Evolutionary conservation across 2,113 vertebrate species (phyloP).

Genomic region (Corynorhinus townsendii): DNA sequence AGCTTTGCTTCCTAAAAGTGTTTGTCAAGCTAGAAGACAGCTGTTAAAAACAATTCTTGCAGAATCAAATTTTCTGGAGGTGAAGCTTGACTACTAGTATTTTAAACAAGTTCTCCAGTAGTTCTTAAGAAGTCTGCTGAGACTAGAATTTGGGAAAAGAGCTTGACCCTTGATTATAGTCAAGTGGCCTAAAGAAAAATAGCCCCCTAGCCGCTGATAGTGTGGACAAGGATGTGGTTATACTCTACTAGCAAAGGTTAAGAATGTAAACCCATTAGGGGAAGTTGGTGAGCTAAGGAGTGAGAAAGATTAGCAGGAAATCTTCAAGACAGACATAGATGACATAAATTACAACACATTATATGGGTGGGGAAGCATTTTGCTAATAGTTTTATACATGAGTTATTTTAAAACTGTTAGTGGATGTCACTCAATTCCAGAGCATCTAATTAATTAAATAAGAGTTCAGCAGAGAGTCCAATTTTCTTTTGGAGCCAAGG

Average conservation of each 20-base stretch:
- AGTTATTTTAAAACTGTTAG: conserved; percentile 4
- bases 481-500: background rate
- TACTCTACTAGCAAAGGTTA: background rate
- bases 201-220: background rate
- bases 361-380: background rate
- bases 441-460: background rate
- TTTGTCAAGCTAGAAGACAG: background rate
- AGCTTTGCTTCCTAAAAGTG: background rate
- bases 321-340: background rate
- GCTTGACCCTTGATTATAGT: background rate
- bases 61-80: background rate
- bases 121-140: background rate
- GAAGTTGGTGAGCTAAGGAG: background rate
- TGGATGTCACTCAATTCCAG: background rate
- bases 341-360: background rate
- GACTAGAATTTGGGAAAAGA: background rate
- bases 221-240: background rate
- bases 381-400: background rate
- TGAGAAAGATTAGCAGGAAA: background rate
- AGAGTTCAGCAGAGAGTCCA: background rate
- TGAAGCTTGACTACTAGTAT: background rate
- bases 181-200: background rate
- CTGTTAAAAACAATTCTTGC: background rate
- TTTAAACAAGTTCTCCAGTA: background rate
- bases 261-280: background rate